Evolutionary conservation across 53 echinoderm and acorn worm genomes (phyloP), one percentile per base, ranked within the genome.

Genomic region (Arbacia lixula): DNA sequence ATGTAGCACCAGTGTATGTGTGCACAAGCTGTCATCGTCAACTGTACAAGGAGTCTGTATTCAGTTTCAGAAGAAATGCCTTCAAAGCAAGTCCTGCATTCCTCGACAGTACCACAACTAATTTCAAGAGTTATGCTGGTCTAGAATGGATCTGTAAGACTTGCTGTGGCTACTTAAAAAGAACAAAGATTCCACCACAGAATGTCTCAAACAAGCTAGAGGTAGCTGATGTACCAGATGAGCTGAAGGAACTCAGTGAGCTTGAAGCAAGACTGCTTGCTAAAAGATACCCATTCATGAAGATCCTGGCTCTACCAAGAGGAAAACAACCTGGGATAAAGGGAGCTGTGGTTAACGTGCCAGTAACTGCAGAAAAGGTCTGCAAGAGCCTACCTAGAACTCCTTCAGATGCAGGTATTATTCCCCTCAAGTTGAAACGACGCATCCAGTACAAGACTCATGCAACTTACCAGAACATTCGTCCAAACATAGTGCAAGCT

Each of bases 261-360:
- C 38, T 86, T 20, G 86, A 86, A 32, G 74, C 73, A 36, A 74
- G 76, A 36, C 46, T 86, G 5, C 62, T 86, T 22, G 86, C 86
- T 5, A 40, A 62, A 29, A 74, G 86, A 42, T 74, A 52, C 32
- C 86, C 86, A 20, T 86, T 86, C 28, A 86, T 86, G 86, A 74
- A 86, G 50, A 75, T 86, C 4, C 72, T 63, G 32, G 86, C 74
- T 64, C 64, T 86, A 17, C 86, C 86, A n/a, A 74, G 76, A 86
- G 76, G 86, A 12, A 60, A 62, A 8, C 86, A 86, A 49, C 11
- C 28, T 16, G 74, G 37, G 19, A 27, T 86, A 5, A 86, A 76
- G 64, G 86, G 86, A 43, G 74, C 52, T 86, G 63, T 86, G 27
- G 86, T 86, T 12, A 86, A 86, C 64, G 86, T 86, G 16, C 75